A percentile compares a stretch with the other conserved stretches of the same genome.
These are phyloP conservation scores for Chaetops frenatus DNA, from an alignment of 2,113 vertebrate genomes.

Conservation along the genomic window DNA sequence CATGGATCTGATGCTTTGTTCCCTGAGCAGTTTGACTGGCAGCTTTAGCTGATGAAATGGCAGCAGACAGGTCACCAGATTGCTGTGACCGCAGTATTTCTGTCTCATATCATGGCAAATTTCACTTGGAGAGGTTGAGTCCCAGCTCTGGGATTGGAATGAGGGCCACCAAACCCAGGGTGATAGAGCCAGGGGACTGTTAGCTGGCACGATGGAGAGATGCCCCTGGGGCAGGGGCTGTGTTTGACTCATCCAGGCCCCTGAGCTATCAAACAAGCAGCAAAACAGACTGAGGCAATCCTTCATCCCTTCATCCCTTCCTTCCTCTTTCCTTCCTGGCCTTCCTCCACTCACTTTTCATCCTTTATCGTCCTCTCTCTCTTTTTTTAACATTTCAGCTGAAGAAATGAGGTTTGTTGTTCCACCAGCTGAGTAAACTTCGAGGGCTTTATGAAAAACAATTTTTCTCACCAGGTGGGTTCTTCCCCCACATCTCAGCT, in stretches of 20 bases:
- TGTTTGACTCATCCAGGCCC: not conserved
- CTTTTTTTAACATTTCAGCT: not conserved
- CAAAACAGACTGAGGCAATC: not conserved
- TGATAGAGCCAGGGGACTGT: not conserved
- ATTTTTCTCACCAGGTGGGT: constrained; percentile 41
- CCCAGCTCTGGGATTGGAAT: not conserved
- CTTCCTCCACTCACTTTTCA: fast-evolving
- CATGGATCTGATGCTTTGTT: not conserved
- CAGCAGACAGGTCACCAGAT: not conserved
- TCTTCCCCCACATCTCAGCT: not conserved
- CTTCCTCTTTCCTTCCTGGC: not conserved
- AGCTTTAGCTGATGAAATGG: not conserved
- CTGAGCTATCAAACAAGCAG: not conserved
- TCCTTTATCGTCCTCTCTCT: not conserved
- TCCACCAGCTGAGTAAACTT: constrained; percentile 47
- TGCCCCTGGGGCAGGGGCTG: fast-evolving
- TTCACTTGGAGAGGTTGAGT: not conserved
- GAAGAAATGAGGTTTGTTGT: constrained; percentile 37
- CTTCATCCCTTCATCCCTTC: not conserved
- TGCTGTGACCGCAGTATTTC: not conserved
- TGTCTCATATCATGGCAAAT: not conserved
- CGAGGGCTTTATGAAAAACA: constrained; percentile 50
- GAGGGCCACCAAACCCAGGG: not conserved
- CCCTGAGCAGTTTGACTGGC: not conserved
- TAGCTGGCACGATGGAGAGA: not conserved